A percentile compares a stretch with the other conserved stretches of the same genome.
These are phyloP conservation scores for Drosophila multiciliata DNA, from an alignment of 2,888 invertebrate species.

Conservation along the genomic window DNA sequence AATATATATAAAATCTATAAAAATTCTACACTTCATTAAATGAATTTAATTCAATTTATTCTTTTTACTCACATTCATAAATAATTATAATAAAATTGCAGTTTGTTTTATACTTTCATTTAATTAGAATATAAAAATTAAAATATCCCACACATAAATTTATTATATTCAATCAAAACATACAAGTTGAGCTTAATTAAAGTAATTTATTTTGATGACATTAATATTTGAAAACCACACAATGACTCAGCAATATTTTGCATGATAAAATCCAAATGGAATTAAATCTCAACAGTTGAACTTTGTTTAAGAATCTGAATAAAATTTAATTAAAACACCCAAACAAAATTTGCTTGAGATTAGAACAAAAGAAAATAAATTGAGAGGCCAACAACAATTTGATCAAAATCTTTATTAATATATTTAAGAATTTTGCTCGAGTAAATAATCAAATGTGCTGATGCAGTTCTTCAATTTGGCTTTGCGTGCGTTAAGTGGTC, in stretches of 20 bases:
- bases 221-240: not conserved
- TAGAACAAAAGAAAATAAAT: slow-evolving; percentile 13
- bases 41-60: not conserved
- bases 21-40: not conserved
- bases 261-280: not conserved
- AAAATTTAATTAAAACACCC: slow-evolving; percentile 4
- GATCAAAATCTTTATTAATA: slow-evolving; percentile 15
- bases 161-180: not conserved
- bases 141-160: not conserved
- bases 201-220: not conserved
- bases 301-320: not conserved
- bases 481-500: slow-evolving; percentile 1
- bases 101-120: not conserved
- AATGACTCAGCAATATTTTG: not conserved
- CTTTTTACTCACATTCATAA: not conserved
- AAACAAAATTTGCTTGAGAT: not conserved
- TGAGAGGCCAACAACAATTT: slow-evolving; percentile 7
- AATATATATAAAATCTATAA: too few species aligned
- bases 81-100: not conserved
- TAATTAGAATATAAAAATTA: not conserved
- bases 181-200: not conserved
- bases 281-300: not conserved
- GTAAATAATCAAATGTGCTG: slow-evolving; percentile 12
- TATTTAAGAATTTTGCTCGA: not conserved
- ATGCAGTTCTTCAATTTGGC: slow-evolving; percentile 7